Conservation (phyloP, 2,888 invertebrate genomes). For the Platerodrilus igneus region DNA sequence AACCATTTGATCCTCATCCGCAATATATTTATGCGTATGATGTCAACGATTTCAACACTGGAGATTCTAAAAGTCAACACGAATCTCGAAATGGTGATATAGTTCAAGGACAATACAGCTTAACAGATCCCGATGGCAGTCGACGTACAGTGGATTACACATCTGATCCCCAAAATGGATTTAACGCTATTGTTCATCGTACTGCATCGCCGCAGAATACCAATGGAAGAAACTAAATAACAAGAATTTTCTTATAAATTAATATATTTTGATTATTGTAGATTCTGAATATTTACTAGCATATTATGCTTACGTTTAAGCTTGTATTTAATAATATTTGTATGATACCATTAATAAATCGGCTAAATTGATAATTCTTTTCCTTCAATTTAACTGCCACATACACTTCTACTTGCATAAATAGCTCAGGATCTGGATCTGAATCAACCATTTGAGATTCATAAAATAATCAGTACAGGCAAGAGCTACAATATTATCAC, state of each 20-base stretch:
- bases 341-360: slow-evolving; percentile 22
- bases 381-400: no score
- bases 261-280: slow-evolving; percentile 2
- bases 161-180: slow-evolving; percentile 41
- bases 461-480: no score
- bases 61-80: slow-evolving; percentile 45
- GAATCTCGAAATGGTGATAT: slow-evolving; percentile 42
- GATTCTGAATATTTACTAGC: slow-evolving; percentile 6
- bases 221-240: slow-evolving; percentile 13
- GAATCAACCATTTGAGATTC: no score
- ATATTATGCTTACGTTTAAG: slow-evolving; percentile 8
- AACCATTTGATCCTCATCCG: slow-evolving; percentile 44
- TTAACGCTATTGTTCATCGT: slow-evolving; percentile 42
- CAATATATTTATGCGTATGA: slow-evolving; percentile 44
- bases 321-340: slow-evolving; percentile 19
- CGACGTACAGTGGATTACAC: slow-evolving; percentile 42
- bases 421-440: no score
- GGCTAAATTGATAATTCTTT: no score
- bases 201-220: slow-evolving; percentile 28
- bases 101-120: slow-evolving; percentile 43
- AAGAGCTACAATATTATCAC: no score
- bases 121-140: slow-evolving; percentile 43
- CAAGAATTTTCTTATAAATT: background rate
- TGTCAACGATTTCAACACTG: slow-evolving; percentile 43
- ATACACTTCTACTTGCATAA: no score